phyloP scores from a whole-genome alignment of 2,888 invertebrate genomes.

The Invenusta paracnida region DNA sequence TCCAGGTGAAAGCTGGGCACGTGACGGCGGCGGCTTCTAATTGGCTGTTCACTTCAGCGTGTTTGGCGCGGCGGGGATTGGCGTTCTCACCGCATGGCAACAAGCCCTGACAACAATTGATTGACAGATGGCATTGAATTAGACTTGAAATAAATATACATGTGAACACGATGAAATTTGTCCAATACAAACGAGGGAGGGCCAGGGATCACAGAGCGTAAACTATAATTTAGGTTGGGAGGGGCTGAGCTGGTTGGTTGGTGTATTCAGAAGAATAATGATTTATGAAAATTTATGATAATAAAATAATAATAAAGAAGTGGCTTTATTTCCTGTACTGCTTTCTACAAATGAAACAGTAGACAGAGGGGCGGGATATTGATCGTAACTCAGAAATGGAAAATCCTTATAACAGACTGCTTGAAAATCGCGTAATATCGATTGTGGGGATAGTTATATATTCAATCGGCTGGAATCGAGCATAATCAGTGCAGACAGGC shows the following conservation, averaged over 20 bases:
- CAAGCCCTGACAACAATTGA: constrained; percentile 78
- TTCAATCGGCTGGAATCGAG: constrained; percentile 18
- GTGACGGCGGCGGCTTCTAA: constrained; percentile 65
- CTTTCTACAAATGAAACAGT: constrained; percentile 14
- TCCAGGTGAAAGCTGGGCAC: constrained; percentile 70
- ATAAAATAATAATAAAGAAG: neutral
- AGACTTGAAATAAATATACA: neutral
- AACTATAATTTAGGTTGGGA: neutral
- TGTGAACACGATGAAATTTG: neutral
- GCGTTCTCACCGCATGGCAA: constrained; percentile 81
- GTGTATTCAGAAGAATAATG: neutral
- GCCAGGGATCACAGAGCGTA: no score
- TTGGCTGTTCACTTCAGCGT: constrained; percentile 71
- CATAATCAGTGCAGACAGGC: constrained; percentile 22
- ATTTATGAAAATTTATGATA: neutral
- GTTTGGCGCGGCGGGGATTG: constrained; percentile 74
- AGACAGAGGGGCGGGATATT: neutral
- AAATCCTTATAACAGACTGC: neutral
- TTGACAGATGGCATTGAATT: constrained; percentile 59
- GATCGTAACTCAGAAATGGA: constrained; percentile 19
- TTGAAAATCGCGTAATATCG: neutral
- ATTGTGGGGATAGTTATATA: neutral
- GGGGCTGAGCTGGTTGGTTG: constrained; percentile 10
- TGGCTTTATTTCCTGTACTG: no score
- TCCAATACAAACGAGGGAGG: neutral